A percentile compares a stretch with the other conserved stretches of the same genome.
Evolutionary conservation across 2,797 vertebrate species (phyloP).

Genomic region (Tadarida brasiliensis): DNA sequence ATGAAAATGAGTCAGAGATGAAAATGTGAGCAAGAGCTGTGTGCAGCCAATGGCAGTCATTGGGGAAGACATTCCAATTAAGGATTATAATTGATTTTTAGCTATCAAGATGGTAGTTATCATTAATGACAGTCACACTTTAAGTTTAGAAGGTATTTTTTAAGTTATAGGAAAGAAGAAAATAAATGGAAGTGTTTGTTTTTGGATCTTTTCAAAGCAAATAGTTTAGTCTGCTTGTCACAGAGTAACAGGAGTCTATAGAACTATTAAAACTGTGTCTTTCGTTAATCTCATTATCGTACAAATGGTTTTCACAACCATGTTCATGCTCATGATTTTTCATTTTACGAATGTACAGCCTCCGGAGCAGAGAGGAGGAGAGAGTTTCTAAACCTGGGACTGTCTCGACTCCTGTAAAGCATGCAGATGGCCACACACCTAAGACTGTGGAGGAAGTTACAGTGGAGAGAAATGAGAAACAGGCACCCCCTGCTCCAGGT

Average conservation of each 20-base stretch:
- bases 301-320: not conserved
- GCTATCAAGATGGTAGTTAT: not conserved
- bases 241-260: not conserved
- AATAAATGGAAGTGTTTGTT: not conserved
- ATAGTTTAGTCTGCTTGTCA: slow-evolving; percentile 5
- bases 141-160: not conserved
- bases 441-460: slow-evolving; percentile 92
- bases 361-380: slow-evolving; percentile 97
- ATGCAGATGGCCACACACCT: slow-evolving; percentile 90
- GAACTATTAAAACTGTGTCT: not conserved
- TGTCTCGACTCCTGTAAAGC: slow-evolving; percentile 94
- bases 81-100: not conserved
- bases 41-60: not conserved
- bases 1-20: not conserved
- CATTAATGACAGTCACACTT: not conserved
- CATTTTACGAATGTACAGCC: slow-evolving; percentile 86
- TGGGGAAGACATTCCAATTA: not conserved
- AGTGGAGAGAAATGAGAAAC: slow-evolving; percentile 91
- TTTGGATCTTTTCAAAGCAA: not conserved
- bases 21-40: not conserved
- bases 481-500: slow-evolving; percentile 96
- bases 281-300: not conserved
- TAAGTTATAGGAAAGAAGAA: not conserved
- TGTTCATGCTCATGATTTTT: not conserved
- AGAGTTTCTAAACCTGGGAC: slow-evolving; percentile 93